These are phyloP conservation scores for Spizaetus ornatus DNA, from an alignment of 2,113 vertebrate genomes.

Conservation along the genomic window DNA sequence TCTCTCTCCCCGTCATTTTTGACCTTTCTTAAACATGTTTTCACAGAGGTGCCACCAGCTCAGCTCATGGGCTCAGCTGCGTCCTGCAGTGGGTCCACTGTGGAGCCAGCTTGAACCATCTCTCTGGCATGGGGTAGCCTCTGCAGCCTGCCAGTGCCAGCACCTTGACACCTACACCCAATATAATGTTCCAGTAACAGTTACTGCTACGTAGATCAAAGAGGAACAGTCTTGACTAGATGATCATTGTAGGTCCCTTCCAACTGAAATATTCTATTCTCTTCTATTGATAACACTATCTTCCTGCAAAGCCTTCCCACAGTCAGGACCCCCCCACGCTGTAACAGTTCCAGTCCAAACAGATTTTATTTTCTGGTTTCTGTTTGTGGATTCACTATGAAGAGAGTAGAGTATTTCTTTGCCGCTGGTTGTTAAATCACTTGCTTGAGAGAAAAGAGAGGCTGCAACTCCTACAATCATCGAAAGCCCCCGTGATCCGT, in stretches of 20 bases:
- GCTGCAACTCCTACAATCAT: not conserved
- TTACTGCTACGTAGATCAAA: not conserved
- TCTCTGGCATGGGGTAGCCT: not conserved
- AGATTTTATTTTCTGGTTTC: not conserved
- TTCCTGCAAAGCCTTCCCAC: not conserved
- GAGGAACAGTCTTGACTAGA: not conserved
- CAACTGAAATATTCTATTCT: not conserved
- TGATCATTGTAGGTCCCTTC: not conserved
- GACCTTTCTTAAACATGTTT: not conserved
- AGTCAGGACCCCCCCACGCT: not conserved
- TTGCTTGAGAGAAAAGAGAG: not conserved
- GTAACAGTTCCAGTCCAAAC: not conserved
- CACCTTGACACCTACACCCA: not conserved
- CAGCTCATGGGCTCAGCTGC: not conserved
- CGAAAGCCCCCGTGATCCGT: not conserved
- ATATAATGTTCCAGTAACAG: not conserved
- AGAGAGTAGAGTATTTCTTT: not conserved
- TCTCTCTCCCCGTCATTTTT: not conserved
- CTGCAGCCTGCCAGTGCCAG: not conserved
- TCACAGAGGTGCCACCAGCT: not conserved
- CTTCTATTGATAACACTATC: no score
- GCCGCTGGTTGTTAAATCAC: not conserved
- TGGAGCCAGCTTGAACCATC: not conserved
- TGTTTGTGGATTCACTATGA: not conserved
- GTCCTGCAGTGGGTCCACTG: not conserved